Conservation (phyloP, 2,113 vertebrate species). For the Bucco capensis region DNA sequence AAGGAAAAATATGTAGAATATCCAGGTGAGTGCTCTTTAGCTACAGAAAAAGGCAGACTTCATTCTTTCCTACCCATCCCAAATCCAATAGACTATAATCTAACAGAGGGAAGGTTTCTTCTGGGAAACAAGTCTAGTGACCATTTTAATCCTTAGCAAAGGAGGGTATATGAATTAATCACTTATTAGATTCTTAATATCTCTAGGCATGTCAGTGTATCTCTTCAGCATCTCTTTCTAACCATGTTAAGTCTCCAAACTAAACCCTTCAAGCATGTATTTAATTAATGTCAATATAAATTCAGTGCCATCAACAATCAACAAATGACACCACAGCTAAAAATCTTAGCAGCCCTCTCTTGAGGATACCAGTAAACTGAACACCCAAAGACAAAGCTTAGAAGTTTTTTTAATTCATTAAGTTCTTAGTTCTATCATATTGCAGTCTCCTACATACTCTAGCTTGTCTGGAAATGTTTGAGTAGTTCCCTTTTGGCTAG, state of each 20-base stretch:
- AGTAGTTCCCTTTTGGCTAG: not conserved
- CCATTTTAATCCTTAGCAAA: not conserved
- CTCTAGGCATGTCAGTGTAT: conserved; percentile 5
- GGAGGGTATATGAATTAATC: not conserved
- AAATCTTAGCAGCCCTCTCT: not conserved
- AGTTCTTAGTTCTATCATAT: not conserved
- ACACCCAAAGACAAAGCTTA: not conserved
- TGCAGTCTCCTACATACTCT: not conserved
- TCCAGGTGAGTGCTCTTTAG: not conserved
- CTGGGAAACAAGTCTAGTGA: not conserved
- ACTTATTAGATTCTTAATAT: not conserved
- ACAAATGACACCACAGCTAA: not conserved
- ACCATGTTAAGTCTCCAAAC: not conserved
- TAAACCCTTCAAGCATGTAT: not conserved
- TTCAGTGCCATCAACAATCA: conserved; percentile 9
- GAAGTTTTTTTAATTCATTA: not conserved
- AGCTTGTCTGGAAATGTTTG: not conserved
- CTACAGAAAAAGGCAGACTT: not conserved
- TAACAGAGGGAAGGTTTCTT: not conserved
- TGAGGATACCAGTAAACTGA: not conserved
- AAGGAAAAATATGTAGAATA: not conserved
- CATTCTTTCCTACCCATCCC: not conserved
- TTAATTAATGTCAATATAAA: conserved; percentile 31
- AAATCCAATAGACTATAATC: not conserved
- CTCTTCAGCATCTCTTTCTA: not conserved